Percentiles rank a stretch among this genome's conserved stretches.
These are phyloP conservation scores for Drosophila pectinifera DNA, from an alignment of 1,140 invertebrate species.

Conservation along the genomic window DNA sequence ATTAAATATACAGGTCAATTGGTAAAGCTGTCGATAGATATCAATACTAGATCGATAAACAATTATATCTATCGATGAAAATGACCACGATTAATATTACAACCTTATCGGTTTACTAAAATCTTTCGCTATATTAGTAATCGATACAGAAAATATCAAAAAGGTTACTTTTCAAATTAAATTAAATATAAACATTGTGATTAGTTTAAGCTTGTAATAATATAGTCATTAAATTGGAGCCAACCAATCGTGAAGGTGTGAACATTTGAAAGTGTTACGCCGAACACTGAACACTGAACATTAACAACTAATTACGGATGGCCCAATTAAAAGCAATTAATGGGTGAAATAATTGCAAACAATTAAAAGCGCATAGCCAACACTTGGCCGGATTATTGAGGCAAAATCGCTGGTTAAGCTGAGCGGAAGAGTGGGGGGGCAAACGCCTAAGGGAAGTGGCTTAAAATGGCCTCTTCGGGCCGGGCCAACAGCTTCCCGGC, in stretches of 20 bases:
- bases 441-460: neutral
- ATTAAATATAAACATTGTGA: too few species aligned
- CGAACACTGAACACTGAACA: constrained; percentile 20
- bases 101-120: neutral
- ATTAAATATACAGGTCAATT: too few species aligned
- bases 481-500: neutral
- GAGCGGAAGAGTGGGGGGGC: neutral
- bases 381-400: constrained; percentile 56
- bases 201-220: neutral
- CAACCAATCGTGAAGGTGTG: constrained; percentile 20
- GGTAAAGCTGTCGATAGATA: too few species aligned
- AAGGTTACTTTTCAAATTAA: too few species aligned
- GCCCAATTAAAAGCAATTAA: constrained; percentile 61
- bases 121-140: neutral
- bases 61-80: too few species aligned
- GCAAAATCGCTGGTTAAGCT: constrained; percentile 14
- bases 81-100: too few species aligned
- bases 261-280: constrained; percentile 23
- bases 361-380: constrained; percentile 49
- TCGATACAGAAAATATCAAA: too few species aligned
- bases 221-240: neutral
- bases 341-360: constrained; percentile 57
- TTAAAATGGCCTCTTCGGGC: constrained; percentile 24
- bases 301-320: constrained; percentile 32
- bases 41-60: too few species aligned